Conservation (phyloP, 2,113 vertebrate genomes). For the Castor canadensis region DNA sequence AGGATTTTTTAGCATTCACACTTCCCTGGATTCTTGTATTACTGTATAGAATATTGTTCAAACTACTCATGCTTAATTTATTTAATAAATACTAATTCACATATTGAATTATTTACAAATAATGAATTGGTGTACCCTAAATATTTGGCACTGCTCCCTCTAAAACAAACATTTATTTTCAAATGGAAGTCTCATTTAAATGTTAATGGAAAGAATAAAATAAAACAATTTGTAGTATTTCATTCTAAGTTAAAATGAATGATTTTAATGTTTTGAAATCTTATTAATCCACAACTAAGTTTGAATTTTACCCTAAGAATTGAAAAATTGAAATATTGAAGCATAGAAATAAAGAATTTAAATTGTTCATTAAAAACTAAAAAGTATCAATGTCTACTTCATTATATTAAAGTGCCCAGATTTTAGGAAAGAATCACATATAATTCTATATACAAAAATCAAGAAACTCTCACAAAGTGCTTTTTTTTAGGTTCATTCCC, state of each 20-base stretch:
- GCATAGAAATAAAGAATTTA: background rate
- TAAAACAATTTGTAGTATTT: background rate
- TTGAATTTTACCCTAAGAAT: background rate
- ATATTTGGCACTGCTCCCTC: background rate
- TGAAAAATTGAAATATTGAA: background rate
- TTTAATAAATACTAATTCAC: background rate
- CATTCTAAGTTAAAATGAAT: background rate
- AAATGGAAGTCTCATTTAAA: background rate
- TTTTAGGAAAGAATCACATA: background rate
- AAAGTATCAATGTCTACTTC: background rate
- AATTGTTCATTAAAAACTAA: background rate
- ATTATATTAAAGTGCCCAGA: background rate
- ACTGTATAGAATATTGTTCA: background rate
- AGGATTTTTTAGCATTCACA: background rate
- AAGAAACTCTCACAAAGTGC: background rate
- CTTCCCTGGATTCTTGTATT: background rate
- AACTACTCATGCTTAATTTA: background rate
- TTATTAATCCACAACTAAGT: background rate
- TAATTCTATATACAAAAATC: background rate
- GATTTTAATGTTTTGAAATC: background rate
- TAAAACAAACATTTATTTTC: background rate
- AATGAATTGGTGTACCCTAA: background rate
- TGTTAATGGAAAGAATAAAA: background rate
- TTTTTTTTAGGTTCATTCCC: background rate
- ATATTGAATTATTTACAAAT: constrained; percentile 20